Evolutionary conservation across 2,113 vertebrate genomes (phyloP).

Genomic region (Acrocephalus arundinaceus): DNA sequence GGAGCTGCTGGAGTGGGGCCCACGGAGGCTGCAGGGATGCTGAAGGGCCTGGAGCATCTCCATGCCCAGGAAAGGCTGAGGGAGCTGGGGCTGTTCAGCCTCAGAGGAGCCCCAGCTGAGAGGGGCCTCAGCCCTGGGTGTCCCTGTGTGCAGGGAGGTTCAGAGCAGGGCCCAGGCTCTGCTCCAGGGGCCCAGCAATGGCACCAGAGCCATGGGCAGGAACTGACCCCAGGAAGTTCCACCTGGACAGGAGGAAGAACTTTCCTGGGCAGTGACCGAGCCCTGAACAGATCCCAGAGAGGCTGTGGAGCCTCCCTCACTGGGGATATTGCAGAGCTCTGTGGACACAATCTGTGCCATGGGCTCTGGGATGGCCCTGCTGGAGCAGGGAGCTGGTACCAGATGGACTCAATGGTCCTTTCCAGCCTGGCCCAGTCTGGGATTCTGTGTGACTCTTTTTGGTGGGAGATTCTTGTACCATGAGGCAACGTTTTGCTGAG

Average conservation of each 20-base stretch:
- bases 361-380: neutral
- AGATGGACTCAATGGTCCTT: neutral
- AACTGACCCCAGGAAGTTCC: neutral
- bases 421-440: accelerated
- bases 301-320: neutral
- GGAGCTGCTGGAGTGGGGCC: neutral
- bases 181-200: neutral
- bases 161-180: neutral
- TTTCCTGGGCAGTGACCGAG: accelerated
- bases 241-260: neutral
- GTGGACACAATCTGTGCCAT: neutral
- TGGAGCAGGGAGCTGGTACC: neutral
- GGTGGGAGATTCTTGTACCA: neutral
- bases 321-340: neutral
- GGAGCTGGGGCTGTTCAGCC: neutral
- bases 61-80: neutral
- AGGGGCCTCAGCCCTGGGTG: neutral
- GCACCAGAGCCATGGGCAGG: neutral
- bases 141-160: neutral
- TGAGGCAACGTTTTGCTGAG: neutral
- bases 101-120: neutral
- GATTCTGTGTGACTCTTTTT: neutral
- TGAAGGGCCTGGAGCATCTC: neutral
- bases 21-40: accelerated
- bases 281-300: neutral